phyloP scores from a whole-genome alignment of 2,113 vertebrate genomes.

The Prunella fulvescens region DNA sequence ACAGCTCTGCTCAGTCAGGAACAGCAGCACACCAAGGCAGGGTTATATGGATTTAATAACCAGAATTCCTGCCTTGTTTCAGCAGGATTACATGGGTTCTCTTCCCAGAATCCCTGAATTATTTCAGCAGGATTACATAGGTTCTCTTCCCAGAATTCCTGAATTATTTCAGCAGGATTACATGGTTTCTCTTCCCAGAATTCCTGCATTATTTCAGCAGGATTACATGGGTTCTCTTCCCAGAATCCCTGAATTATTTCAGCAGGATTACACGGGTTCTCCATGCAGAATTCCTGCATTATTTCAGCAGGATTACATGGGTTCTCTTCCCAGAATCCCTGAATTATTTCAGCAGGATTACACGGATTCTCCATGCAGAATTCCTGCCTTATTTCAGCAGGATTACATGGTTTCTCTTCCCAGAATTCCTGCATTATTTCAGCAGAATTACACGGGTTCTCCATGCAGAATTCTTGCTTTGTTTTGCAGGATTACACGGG shows the following conservation, averaged over 20 bases:
- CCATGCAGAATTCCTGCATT: background rate
- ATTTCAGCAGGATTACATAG: background rate
- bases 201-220: background rate
- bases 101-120: background rate
- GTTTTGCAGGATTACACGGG: fast-evolving
- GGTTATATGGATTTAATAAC: background rate
- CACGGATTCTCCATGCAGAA: fast-evolving
- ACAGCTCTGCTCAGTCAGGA: background rate
- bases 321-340: fast-evolving
- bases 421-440: too few species aligned
- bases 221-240: fast-evolving
- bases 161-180: fast-evolving
- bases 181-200: fast-evolving
- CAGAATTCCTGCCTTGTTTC: background rate
- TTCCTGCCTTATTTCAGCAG: background rate
- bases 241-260: background rate
- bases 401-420: fast-evolving
- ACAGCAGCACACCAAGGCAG: background rate
- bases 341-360: fast-evolving
- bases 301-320: background rate
- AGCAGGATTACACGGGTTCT: fast-evolving
- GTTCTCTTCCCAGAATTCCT: fast-evolving
- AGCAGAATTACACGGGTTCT: fast-evolving
- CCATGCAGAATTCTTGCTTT: fast-evolving
- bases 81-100: fast-evolving